Percentiles rank a stretch among this genome's conserved stretches.
Evolutionary conservation across 92 coral and sea anemone genomes (phyloP).

Genomic region (Actinostola sp.): DNA sequence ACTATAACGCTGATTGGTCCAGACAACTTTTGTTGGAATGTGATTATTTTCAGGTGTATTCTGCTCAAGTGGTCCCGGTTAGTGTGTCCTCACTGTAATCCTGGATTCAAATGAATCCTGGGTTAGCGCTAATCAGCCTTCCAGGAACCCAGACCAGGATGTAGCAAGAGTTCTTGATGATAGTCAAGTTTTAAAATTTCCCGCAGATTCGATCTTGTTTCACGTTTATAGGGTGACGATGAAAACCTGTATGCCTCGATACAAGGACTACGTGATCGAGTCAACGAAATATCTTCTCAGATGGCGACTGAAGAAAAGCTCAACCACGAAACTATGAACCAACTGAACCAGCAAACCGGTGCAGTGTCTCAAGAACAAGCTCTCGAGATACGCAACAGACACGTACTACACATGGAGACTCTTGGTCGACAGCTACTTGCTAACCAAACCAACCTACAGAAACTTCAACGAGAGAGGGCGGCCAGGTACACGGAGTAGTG

Average conservation of each 20-base stretch:
- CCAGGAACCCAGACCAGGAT: too few species aligned
- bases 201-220: too few species aligned
- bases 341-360: constrained; percentile 64
- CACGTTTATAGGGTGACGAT: constrained; percentile 94
- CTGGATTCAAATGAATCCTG: too few species aligned
- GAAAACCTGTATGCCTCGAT: constrained; percentile 97
- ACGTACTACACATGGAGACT: constrained; percentile 77
- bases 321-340: constrained; percentile 69
- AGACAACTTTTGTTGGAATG: too few species aligned
- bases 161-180: too few species aligned
- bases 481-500: constrained; percentile 56
- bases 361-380: constrained; percentile 64
- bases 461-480: constrained; percentile 78
- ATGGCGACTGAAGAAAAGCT: constrained; percentile 83
- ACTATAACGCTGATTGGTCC: too few species aligned
- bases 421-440: constrained; percentile 78
- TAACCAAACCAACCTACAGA: constrained; percentile 75
- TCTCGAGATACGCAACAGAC: constrained; percentile 68
- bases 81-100: too few species aligned
- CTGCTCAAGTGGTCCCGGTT: too few species aligned
- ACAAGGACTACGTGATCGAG: constrained; percentile 95
- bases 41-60: too few species aligned
- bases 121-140: too few species aligned
- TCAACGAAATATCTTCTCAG: constrained; percentile 82
- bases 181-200: too few species aligned